Percentiles rank a stretch among this genome's conserved stretches.
These are phyloP conservation scores for Ochotona princeps DNA, from an alignment of 2,113 vertebrate species.

Conservation along the genomic window DNA sequence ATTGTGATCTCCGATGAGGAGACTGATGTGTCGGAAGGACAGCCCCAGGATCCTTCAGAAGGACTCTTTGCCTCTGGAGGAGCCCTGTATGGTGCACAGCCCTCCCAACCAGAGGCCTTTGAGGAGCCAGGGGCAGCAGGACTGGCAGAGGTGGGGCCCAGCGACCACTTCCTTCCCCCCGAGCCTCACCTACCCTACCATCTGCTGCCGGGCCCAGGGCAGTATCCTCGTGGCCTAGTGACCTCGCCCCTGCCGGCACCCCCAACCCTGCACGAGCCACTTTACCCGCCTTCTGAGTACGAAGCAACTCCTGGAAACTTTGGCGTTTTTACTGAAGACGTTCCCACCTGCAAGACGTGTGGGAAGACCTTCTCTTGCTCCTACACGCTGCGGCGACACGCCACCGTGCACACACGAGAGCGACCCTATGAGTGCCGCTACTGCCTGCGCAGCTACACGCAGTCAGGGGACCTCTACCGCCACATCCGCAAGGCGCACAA, in stretches of 20 bases:
- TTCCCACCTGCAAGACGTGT: constrained; percentile 94
- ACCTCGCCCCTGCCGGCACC: constrained; percentile 75
- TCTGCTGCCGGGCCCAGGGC: constrained; percentile 82
- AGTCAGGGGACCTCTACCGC: constrained; percentile 95
- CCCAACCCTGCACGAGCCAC: constrained; percentile 76
- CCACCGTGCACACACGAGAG: constrained; percentile 95
- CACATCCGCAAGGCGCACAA: constrained; percentile 96
- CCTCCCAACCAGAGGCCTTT: constrained; percentile 72
- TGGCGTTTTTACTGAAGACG: constrained; percentile 91
- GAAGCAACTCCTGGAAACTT: constrained; percentile 87
- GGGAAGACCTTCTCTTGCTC: constrained; percentile 97
- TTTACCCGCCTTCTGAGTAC: constrained; percentile 91
- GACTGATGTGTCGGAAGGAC: constrained; percentile 77
- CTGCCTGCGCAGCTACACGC: constrained; percentile 96
- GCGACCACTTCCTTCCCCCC: constrained; percentile 85
- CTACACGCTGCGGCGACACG: constrained; percentile 94
- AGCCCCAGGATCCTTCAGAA: constrained; percentile 59
- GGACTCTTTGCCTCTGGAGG: constrained; percentile 63
- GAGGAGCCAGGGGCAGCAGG: constrained; percentile 78
- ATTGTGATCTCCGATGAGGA: constrained; percentile 97
- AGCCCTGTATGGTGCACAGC: constrained; percentile 58
- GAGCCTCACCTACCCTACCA: constrained; percentile 82
- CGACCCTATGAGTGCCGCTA: constrained; percentile 95
- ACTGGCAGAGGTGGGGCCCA: constrained; percentile 85
- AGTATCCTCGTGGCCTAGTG: constrained; percentile 78